Conservation (phyloP, 2,113 vertebrate species). For the Apus apus region DNA sequence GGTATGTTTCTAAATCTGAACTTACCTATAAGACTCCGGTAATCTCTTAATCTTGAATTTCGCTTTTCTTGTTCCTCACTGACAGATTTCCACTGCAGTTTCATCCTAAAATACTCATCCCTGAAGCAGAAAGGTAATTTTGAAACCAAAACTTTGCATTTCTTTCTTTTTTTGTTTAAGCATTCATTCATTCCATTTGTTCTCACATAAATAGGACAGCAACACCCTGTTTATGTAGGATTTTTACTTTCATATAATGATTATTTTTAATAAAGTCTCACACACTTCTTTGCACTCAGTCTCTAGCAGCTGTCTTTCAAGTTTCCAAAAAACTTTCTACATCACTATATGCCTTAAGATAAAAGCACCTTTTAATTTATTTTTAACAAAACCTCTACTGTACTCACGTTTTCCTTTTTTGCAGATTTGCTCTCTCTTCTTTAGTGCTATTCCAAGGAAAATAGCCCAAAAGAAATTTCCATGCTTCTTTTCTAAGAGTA, state of each 20-base stretch:
- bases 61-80: constrained; percentile 95
- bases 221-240: neutral
- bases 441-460: constrained; percentile 91
- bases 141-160: neutral
- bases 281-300: neutral
- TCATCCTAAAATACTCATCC: constrained; percentile 98
- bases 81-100: constrained; percentile 97
- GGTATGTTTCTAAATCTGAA: neutral
- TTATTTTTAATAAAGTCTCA: neutral
- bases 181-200: neutral
- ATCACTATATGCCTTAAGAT: neutral
- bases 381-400: neutral
- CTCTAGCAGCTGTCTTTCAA: neutral
- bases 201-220: neutral
- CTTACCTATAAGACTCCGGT: constrained; percentile 93
- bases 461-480: constrained; percentile 94
- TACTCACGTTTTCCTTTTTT: constrained; percentile 89
- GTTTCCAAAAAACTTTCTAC: neutral
- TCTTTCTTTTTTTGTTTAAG: neutral
- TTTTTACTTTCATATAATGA: neutral
- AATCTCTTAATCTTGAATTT: constrained; percentile 93
- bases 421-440: constrained; percentile 87
- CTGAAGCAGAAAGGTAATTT: constrained; percentile 70
- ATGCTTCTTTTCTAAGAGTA: constrained; percentile 88
- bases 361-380: neutral